Evolutionary conservation across 2,797 vertebrate species (phyloP).

Genomic region (Philypnodon macrostomus): DNA sequence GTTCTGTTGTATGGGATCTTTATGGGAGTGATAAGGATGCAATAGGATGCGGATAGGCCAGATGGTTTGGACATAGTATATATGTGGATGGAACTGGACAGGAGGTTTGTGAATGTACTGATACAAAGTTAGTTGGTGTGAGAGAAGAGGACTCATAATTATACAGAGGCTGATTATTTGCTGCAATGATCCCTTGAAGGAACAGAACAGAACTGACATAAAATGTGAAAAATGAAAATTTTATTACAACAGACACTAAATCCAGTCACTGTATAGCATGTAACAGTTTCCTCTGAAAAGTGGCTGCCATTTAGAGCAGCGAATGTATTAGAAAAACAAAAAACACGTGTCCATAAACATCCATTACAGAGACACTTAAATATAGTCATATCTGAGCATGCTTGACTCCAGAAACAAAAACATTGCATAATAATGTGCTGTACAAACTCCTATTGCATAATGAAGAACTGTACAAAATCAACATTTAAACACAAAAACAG

Average conservation of each 20-base stretch:
- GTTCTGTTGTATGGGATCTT: too few species aligned
- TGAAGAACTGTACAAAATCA: constrained; percentile 55
- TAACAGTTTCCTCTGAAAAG: constrained; percentile 51
- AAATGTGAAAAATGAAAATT: constrained; percentile 56
- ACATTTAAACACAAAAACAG: constrained; percentile 19
- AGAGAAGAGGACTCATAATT: too few species aligned
- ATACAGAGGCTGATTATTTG: too few species aligned
- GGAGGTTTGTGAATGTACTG: too few species aligned
- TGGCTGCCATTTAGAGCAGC: constrained; percentile 45
- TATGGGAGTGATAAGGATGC: too few species aligned
- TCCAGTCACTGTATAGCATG: constrained; percentile 57
- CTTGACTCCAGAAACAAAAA: constrained; percentile 46
- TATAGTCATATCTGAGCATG: constrained; percentile 63
- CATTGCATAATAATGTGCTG: constrained; percentile 70
- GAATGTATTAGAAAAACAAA: constrained; percentile 43
- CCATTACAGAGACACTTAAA: constrained; percentile 54
- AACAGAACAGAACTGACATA: background rate
- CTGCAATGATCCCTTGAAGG: too few species aligned
- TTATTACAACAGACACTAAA: constrained; percentile 67
- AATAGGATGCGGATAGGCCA: too few species aligned
- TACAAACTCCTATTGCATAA: constrained; percentile 70
- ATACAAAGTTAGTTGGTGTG: too few species aligned
- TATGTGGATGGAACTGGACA: too few species aligned
- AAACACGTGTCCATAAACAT: constrained; percentile 51
- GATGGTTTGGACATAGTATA: too few species aligned